Percentiles rank a stretch among this genome's conserved stretches.
These are phyloP conservation scores for Coremacera marginata DNA, from an alignment of 2,888 invertebrate species.

Conservation along the genomic window DNA sequence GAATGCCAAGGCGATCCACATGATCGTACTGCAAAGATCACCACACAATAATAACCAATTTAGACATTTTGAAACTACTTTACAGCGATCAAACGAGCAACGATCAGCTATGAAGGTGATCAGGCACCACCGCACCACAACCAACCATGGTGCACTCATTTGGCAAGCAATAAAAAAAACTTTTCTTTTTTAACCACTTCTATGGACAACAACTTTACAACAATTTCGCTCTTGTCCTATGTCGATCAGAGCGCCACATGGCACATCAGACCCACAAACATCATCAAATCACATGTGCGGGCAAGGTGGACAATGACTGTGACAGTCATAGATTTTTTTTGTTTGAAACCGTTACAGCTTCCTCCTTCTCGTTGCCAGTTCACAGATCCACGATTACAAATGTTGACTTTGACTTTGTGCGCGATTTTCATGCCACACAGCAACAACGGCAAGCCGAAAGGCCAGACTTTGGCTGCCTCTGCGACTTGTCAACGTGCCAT, in stretches of 20 bases:
- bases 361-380: background rate
- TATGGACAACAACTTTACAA: slow-evolving; percentile 40
- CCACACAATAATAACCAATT: slow-evolving; percentile 29
- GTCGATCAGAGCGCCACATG: slow-evolving; percentile 47
- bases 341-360: background rate
- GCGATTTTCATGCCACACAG: slow-evolving; percentile 9
- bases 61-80: slow-evolving; percentile 34
- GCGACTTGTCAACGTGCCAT: no score
- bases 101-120: background rate
- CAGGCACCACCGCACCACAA: background rate
- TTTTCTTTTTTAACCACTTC: slow-evolving; percentile 35
- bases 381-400: background rate
- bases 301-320: slow-evolving; percentile 37
- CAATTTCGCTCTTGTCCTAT: slow-evolving; percentile 44
- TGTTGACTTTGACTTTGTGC: slow-evolving; percentile 33
- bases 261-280: slow-evolving; percentile 25
- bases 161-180: slow-evolving; percentile 36
- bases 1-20: background rate
- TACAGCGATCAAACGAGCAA: slow-evolving; percentile 7
- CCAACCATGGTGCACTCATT: background rate
- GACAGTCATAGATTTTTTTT: background rate
- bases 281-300: slow-evolving; percentile 9
- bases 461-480: background rate
- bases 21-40: slow-evolving; percentile 7
- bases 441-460: background rate